Evolutionary conservation across 2,888 invertebrate genomes (phyloP), one percentile per base, ranked within the genome.

Genomic region (Melinaea menophilus): DNA sequence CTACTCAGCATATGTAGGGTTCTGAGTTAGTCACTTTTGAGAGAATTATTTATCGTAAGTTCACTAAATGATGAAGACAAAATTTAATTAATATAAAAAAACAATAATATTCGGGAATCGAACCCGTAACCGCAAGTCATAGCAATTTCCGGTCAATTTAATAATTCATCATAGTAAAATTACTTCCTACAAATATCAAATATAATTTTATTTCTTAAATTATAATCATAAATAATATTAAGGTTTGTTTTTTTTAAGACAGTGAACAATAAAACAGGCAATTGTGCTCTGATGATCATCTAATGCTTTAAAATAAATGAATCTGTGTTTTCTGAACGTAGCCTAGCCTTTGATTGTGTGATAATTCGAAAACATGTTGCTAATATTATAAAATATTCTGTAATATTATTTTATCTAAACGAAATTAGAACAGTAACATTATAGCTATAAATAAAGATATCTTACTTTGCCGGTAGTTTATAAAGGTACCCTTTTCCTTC

Each of bases 401-500:
- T 41, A 9, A 41, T 3, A 3, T 41, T 9, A 9, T 33, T 31
- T 55, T 3, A 31, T 58, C 33, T 54, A 55, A 34, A 34, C 41
- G n/a, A 55, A 5, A 54, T 33, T 22, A 58, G 45, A 55, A 55
- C 13, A 58, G 2, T 3, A 31, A 13, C 5, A 35, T 5, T 48
- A 31, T 51, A 2, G 3, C 7, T 2, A 5, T 7, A 22, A 33
- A 47, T 35, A 51, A n/a, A 4, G 11, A 37, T 5, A 65, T 1
- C 95, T 93, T 94, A 99, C 97, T 98, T 99, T 75, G 97, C 95
- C 0, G 99, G 99, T 73, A 99, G 91, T 84, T 95, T 97, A 90
- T 97, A 99, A 59, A 99, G 92, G 84, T 98, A 99, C 59, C 98
- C 98, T 79, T 97, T 97, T 65, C 99, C 99, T 78, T 98, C 97